Evolutionary conservation across 2,888 invertebrate genomes (phyloP).

Genomic region (Strigamia crassipes): DNA sequence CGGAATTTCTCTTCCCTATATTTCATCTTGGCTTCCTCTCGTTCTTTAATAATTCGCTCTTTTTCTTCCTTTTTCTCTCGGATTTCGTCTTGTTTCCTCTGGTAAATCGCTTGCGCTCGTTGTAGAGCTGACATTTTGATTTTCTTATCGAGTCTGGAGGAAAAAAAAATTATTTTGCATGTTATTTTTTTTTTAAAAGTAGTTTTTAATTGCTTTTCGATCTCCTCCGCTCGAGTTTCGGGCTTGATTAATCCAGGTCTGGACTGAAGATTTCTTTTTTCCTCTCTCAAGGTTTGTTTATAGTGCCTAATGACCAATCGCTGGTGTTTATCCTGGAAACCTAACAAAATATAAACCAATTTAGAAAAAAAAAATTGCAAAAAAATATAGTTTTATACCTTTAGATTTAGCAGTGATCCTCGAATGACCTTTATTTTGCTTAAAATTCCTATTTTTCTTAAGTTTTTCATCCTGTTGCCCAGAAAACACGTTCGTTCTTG

Average conservation of each 20-base stretch:
- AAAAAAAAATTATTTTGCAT: background rate
- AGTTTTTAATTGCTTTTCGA: background rate
- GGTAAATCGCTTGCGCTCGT: slow-evolving; percentile 5
- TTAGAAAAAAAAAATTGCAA: background rate
- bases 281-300: slow-evolving; percentile 8
- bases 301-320: slow-evolving; percentile 6
- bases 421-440: background rate
- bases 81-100: slow-evolving; percentile 33
- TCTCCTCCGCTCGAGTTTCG: background rate
- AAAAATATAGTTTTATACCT: background rate
- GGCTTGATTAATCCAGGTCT: too few species aligned
- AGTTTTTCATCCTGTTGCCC: background rate
- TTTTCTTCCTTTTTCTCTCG: background rate
- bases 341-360: background rate
- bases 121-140: background rate
- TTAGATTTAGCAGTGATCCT: background rate
- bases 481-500: background rate
- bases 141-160: background rate
- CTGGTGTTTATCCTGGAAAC: background rate
- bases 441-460: background rate
- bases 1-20: background rate
- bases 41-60: background rate
- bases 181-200: background rate
- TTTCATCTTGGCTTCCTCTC: background rate
- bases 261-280: background rate